Evolutionary conservation across 2,888 invertebrate genomes (phyloP), one percentile per base, ranked within the genome.

Genomic region (Chloromyia formosa): DNA sequence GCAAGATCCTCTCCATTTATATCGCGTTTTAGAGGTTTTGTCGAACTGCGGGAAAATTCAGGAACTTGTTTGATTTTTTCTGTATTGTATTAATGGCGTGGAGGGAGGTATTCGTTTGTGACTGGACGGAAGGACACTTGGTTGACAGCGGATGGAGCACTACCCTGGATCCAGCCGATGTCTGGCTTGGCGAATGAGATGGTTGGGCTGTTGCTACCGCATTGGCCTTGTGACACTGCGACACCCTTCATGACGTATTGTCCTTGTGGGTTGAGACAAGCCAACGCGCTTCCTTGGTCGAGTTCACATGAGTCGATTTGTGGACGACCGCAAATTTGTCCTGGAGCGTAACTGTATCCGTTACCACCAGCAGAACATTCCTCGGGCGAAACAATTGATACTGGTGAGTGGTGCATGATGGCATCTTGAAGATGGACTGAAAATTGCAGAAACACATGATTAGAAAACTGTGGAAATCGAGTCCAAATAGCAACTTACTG

Each of bases 271-370:
- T 88, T 89, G 12, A 91, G 90, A 82, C 94, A 95, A 5, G 94
- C 94, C 64, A 95, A 85, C 0, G 94, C 94, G 78, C 93, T 93
- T 64, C 95, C 95, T 72, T 90, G 88, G 82, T 94, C 94, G 7
- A 87, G 93, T 86, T 91, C 91, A 87, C 95, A 95, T 74, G 94
- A 89, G 80, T 93, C 93, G 78, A 90, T 89, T 45, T 87, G 85
- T 20, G 91, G 88, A 82, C 89, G 87, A 56, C 91, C 92, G 80
- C 95, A 95, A 80, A 92, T 89, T 77, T 90, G 90, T 27, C 90
- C 89, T 77, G 73, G 71, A 69, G 54, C 64, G n/a, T 90, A 88
- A 73, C 87, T 87, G 78, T 89, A 89, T 58, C 88, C 86, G 16
- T 66, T 60, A 45, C 74, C 75, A 18, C 68, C 20, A 42, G 56